Percentiles rank a stretch among this genome's conserved stretches.
Evolutionary conservation across 1,140 invertebrate species (phyloP).

Genomic region (Drosophila parabipectinata): DNA sequence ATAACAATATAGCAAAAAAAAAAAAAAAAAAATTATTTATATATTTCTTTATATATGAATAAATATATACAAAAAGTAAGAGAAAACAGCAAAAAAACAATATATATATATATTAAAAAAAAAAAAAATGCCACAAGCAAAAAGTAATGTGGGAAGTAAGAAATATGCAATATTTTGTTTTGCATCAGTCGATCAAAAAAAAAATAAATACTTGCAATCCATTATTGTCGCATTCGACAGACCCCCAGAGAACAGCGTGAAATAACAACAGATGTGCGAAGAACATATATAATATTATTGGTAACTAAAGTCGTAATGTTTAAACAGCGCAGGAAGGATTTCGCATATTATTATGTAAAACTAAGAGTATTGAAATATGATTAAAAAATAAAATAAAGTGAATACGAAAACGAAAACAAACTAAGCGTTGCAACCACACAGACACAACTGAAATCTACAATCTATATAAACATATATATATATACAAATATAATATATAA

Average conservation of each 20-base stretch:
- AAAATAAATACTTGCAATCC: slow-evolving; percentile 9
- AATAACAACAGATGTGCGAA: slow-evolving; percentile 1
- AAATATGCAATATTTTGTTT: slow-evolving; percentile 40
- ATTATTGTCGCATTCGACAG: slow-evolving; percentile 4
- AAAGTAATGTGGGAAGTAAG: slow-evolving; percentile 7
- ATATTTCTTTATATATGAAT: slow-evolving; percentile 43
- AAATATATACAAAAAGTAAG: slow-evolving; percentile 48
- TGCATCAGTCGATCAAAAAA: slow-evolving; percentile 24
- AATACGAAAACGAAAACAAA: slow-evolving; percentile 22
- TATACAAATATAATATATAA: slow-evolving; percentile 38
- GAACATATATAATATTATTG: slow-evolving; percentile 30
- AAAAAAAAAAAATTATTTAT: slow-evolving; percentile 51
- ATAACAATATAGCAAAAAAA: slow-evolving; percentile 47
- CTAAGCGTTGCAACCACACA: slow-evolving; percentile 23
- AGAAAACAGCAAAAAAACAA: slow-evolving; percentile 25
- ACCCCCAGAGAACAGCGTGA: slow-evolving; percentile 15
- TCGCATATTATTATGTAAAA: slow-evolving; percentile 70
- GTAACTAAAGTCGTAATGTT: slow-evolving; percentile 16
- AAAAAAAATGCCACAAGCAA: slow-evolving; percentile 10
- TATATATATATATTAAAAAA: slow-evolving; percentile 18
- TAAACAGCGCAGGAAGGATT: slow-evolving; percentile 8
- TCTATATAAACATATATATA: slow-evolving; percentile 39
- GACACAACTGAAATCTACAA: slow-evolving; percentile 55
- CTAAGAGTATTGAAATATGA: slow-evolving; percentile 73
- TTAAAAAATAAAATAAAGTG: slow-evolving; percentile 47